phyloP scores from a whole-genome alignment of 2,113 vertebrate genomes.

The Leptosomus discolor region DNA sequence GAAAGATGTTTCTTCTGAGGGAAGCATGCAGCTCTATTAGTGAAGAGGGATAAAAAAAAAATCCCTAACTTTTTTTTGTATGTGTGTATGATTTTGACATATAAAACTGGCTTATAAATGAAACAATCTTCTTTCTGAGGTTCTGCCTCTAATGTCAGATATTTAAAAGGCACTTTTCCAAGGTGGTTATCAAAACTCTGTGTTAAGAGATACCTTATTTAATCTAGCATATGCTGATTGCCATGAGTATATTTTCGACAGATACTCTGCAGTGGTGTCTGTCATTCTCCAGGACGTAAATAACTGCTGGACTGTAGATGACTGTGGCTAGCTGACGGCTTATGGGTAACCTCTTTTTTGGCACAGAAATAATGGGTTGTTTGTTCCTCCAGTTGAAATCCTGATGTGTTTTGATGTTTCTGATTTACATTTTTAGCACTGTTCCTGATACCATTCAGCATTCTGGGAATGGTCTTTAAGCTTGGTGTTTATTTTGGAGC shows the following conservation, averaged over 20 bases:
- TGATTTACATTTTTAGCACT: conserved; percentile 33
- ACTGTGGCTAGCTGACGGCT: neutral
- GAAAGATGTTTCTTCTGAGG: neutral
- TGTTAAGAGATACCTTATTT: neutral
- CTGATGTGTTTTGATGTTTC: conserved; percentile 56
- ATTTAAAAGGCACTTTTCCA: conserved; percentile 26
- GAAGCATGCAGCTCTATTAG: neutral
- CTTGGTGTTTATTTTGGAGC: conserved; percentile 33
- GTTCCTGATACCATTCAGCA: neutral
- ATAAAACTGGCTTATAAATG: neutral
- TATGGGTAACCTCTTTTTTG: conserved; percentile 40
- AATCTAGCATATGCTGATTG: neutral
- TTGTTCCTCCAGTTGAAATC: conserved; percentile 27
- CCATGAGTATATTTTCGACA: neutral
- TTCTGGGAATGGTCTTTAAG: conserved; percentile 40
- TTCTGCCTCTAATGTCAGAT: neutral
- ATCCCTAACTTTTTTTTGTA: too few species aligned
- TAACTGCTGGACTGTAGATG: conserved; percentile 14
- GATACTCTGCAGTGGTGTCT: neutral
- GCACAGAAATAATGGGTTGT: conserved; percentile 37
- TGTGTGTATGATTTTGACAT: neutral
- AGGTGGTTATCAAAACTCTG: neutral
- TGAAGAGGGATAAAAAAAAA: neutral
- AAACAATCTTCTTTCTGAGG: neutral
- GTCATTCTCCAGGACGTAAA: neutral